Evolutionary conservation across 2,797 vertebrate species (phyloP), one percentile per base, ranked within the genome.

Genomic region (Pangasius larnaudii): DNA sequence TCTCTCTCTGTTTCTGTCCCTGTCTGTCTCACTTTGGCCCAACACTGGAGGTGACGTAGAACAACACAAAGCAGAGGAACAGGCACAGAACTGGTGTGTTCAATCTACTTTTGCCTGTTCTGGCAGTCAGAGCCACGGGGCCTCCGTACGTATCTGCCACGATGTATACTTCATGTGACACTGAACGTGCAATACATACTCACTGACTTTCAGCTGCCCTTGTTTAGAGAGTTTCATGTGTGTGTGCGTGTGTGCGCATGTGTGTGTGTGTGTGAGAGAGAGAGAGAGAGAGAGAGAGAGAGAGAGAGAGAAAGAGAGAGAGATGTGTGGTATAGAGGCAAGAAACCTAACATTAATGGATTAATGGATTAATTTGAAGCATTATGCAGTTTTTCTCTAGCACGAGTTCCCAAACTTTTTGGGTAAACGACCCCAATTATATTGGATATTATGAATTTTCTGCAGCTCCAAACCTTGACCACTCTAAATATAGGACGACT

Each of bases 151-250:
- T 91, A 94, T 91, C 94, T 95, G 92, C 94, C 93, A 92, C 93
- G 88, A 92, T 91, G 91, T 90, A 94, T 93, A 93, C 91, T 90
- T 92, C 86, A 90, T 92, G 91, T 89, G 91, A 92, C 92, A 92
- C 88, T 89, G 88, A 86, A 84, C 88, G 33, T 84, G 86, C 86
- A 59, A 88, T 78, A 71, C 89, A 84, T 85, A 27, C 85, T 61
- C 59, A 11, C 77, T 22, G 93, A 94, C 95, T 94, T 95, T 95
- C 93, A 95, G 91, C 91, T 90, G 94, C 90, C 95, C 95, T 96
- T 96, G 93, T 94, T 90, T 88, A 90, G 87, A 92, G 88, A 74
- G 90, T 91, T 88, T 91, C 89, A 93, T 92, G 84, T 69, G 91
- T 87, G 88, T 91, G 72, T 91, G 92, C 87, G 87, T 33, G 65